Conservation (phyloP, 2,888 invertebrate species). For the Tromatobia lineatoria region DNA sequence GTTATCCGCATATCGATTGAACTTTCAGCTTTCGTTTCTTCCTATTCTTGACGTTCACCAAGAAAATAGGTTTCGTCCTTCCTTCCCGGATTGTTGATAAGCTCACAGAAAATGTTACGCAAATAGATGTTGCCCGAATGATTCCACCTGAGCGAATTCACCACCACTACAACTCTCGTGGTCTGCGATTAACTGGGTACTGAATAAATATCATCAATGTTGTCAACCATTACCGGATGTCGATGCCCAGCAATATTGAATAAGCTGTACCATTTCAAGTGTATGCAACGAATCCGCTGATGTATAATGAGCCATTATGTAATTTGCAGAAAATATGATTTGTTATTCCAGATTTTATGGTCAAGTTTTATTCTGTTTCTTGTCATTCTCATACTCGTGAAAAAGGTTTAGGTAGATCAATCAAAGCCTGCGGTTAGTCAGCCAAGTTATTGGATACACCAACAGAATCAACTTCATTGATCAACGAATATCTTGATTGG, state of each 20-base stretch:
- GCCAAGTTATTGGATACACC: too few relatives aligned
- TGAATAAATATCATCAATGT: too few relatives aligned
- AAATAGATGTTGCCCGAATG: neutral
- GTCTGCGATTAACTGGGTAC: neutral
- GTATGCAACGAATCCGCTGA: neutral
- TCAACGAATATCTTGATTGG: too few relatives aligned
- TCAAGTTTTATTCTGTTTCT: too few relatives aligned
- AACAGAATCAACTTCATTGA: too few relatives aligned
- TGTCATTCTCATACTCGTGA: too few relatives aligned
- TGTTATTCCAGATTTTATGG: too few relatives aligned
- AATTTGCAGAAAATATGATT: too few relatives aligned
- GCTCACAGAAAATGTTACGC: constrained; percentile 3
- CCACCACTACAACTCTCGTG: neutral
- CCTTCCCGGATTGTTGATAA: neutral
- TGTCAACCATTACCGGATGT: too few relatives aligned
- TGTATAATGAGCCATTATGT: too few relatives aligned
- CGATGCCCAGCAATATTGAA: neutral
- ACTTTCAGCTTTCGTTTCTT: constrained; percentile 7
- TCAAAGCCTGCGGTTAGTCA: too few relatives aligned
- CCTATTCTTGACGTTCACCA: neutral
- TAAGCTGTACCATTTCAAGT: neutral
- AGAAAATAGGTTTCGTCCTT: neutral
- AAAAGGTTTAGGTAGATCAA: too few relatives aligned
- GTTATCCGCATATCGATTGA: neutral
- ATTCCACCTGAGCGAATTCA: constrained; percentile 12